Evolutionary conservation across 1,140 invertebrate genomes (phyloP).

Genomic region (Caerostris extrusa): DNA sequence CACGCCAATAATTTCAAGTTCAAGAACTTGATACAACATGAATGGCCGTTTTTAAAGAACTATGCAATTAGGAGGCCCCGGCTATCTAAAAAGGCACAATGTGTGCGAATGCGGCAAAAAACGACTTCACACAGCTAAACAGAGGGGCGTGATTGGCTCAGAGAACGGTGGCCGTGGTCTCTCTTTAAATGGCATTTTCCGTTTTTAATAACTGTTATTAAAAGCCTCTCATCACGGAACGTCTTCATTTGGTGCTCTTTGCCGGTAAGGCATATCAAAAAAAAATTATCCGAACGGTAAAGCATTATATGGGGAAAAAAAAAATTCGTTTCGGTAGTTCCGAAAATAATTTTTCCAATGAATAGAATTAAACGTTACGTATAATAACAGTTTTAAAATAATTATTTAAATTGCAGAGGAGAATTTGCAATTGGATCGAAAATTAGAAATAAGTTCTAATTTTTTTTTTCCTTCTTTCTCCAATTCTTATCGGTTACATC

Average conservation of each 20-base stretch:
- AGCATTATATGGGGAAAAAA: background rate
- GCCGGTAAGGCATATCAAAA: background rate
- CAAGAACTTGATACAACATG: background rate
- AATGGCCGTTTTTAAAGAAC: too few relatives aligned
- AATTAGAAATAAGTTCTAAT: too few relatives aligned
- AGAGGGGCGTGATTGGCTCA: background rate
- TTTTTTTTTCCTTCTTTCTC: too few relatives aligned
- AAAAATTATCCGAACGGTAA: background rate
- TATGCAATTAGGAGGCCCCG: too few relatives aligned
- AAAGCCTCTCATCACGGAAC: background rate
- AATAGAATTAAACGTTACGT: too few relatives aligned
- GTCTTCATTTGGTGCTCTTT: background rate
- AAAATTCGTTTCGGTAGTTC: background rate
- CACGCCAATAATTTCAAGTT: background rate
- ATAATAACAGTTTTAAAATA: too few relatives aligned
- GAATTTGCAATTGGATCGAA: too few relatives aligned
- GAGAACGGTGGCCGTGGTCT: background rate
- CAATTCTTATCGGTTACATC: too few relatives aligned
- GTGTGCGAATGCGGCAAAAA: conserved; percentile 25
- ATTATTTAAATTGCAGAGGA: too few relatives aligned
- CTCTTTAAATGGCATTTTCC: background rate
- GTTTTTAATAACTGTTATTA: conserved; percentile 33
- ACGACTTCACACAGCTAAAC: conserved; percentile 3
- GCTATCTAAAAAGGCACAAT: background rate
- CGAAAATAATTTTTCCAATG: too few relatives aligned